Percentiles rank a stretch among this genome's conserved stretches.
phyloP scores from a whole-genome alignment of 2,113 vertebrate genomes.

The Galeopterus variegatus region DNA sequence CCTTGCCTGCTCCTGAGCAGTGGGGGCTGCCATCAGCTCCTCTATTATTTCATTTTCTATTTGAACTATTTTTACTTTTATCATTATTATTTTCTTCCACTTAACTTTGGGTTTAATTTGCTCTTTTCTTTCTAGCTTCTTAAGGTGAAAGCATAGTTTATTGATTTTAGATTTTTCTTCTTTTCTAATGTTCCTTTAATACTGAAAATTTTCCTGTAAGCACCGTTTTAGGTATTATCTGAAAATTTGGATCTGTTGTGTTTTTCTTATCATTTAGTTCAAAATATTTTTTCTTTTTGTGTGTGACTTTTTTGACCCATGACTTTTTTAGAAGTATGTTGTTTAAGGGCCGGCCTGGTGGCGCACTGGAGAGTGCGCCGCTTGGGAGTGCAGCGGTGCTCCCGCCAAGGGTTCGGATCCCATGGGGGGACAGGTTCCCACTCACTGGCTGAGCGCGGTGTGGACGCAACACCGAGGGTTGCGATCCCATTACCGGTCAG shows the following conservation, averaged over 20 bases:
- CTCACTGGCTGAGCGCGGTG: too few species aligned
- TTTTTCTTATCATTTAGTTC: background rate
- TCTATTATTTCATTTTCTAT: background rate
- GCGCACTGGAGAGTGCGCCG: too few species aligned
- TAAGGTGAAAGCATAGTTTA: background rate
- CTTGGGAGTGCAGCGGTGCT: too few species aligned
- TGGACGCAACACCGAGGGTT: too few species aligned
- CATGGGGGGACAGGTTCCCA: too few species aligned
- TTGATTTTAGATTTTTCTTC: background rate
- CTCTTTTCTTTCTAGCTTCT: slow-evolving; percentile 10
- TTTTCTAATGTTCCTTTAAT: background rate
- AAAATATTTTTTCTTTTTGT: background rate
- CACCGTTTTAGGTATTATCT: background rate
- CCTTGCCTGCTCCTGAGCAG: too few species aligned
- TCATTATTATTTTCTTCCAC: background rate
- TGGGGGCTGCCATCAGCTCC: background rate
- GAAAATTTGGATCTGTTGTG: background rate
- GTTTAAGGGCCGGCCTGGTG: too few species aligned
- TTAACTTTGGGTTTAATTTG: background rate
- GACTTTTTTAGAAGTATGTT: background rate
- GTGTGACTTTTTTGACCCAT: background rate
- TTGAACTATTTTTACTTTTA: background rate
- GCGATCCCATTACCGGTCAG: too few species aligned
- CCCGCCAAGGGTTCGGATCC: too few species aligned
- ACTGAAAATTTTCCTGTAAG: background rate